Evolutionary conservation across 2,888 invertebrate genomes (phyloP).

Genomic region (Enchytraeus crypticus): DNA sequence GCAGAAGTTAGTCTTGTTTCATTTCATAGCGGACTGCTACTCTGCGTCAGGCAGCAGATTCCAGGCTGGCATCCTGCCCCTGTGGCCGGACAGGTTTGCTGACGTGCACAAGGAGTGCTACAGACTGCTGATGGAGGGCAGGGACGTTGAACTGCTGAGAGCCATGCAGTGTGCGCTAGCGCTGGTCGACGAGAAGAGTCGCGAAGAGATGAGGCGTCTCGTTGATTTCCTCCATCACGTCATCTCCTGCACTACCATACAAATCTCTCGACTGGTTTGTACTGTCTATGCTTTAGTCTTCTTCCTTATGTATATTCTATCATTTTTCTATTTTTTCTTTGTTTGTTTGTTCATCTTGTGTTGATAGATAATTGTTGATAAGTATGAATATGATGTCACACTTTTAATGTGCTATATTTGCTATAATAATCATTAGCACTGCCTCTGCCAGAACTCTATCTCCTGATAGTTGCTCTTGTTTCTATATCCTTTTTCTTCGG

Average conservation of each 20-base stretch:
- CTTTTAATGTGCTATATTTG: too few relatives aligned
- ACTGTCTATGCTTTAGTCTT: not conserved
- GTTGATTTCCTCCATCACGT: slow-evolving; percentile 36
- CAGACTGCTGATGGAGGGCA: slow-evolving; percentile 35
- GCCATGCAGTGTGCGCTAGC: slow-evolving; percentile 41
- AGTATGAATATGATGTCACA: too few relatives aligned
- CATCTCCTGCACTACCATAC: too few relatives aligned
- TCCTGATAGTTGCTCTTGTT: too few relatives aligned
- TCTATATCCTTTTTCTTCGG: too few relatives aligned
- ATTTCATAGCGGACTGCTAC: slow-evolving; percentile 37
- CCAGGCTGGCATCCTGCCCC: slow-evolving; percentile 28
- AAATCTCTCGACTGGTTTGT: slow-evolving; percentile 34
- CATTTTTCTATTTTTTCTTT: too few relatives aligned
- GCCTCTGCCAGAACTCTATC: too few relatives aligned
- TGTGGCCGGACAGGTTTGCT: slow-evolving; percentile 39
- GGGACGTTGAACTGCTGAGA: slow-evolving; percentile 30
- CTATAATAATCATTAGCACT: too few relatives aligned
- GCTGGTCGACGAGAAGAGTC: slow-evolving; percentile 33
- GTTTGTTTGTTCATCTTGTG: too few relatives aligned
- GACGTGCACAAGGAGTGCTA: slow-evolving; percentile 42
- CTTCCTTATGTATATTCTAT: not conserved
- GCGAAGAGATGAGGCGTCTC: slow-evolving; percentile 39
- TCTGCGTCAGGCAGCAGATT: too few relatives aligned
- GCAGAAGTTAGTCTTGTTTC: slow-evolving; percentile 33
- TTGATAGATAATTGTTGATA: too few relatives aligned